Percentiles rank a stretch among this genome's conserved stretches.
Evolutionary conservation across 2,797 vertebrate species (phyloP).

Genomic region (Manis crassicaudata): DNA sequence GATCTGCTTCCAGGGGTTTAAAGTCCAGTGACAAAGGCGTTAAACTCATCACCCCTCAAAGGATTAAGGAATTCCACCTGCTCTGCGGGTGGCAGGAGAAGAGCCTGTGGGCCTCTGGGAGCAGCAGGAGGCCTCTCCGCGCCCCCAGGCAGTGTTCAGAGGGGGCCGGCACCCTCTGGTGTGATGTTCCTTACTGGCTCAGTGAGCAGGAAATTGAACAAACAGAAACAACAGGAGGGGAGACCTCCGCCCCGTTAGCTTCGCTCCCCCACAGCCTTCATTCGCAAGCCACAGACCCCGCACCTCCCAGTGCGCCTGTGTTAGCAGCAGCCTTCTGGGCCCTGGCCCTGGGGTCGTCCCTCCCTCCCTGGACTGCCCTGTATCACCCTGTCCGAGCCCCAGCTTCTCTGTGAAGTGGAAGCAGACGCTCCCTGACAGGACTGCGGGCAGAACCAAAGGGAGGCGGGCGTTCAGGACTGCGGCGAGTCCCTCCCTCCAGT

Average conservation of each 20-base stretch:
- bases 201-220: neutral
- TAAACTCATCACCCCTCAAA: neutral
- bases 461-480: neutral
- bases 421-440: rapidly evolving
- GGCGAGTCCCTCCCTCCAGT: neutral
- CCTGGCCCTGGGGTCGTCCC: neutral
- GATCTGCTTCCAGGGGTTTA: neutral
- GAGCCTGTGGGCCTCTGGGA: neutral
- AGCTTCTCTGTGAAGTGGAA: neutral
- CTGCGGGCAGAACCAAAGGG: neutral
- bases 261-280: neutral
- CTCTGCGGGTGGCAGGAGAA: neutral
- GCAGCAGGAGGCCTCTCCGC: no score
- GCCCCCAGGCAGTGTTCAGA: no score
- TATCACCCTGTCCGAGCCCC: neutral
- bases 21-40: neutral
- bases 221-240: neutral
- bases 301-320: rapidly evolving
- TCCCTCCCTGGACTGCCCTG: neutral
- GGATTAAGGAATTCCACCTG: neutral
- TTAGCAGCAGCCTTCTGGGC: neutral
- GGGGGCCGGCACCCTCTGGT: no score
- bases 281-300: neutral
- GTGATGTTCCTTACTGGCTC: neutral
- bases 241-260: neutral